Evolutionary conservation across 2,888 invertebrate species (phyloP), one percentile per base, ranked within the genome.

Genomic region (Volucella zonaria): DNA sequence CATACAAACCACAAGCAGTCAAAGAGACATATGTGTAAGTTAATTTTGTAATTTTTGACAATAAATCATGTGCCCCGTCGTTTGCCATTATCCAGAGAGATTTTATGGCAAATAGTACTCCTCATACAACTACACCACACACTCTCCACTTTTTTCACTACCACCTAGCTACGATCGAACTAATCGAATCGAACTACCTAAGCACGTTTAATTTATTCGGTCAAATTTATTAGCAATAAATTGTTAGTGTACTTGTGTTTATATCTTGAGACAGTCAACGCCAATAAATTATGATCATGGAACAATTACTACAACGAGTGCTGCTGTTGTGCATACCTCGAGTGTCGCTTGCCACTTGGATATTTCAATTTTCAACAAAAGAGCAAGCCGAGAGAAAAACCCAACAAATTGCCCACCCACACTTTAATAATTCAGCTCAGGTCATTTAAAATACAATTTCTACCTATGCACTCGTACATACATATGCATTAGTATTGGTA

Each of bases 151-250:
- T 31, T 6, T 31, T 6, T 6, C 31, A 6, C 31, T 31, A 31
- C 42, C 66, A 15, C 31, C 14, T 58, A 54, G 62, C 49, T 49
- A 73, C 67, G 18, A 42, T 31, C 45, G n/a, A n/a, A n/a, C 38
- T 2, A 42, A 38, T 49, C 71, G 56, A 62, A 74, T 80, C 67
- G 49, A 49, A 68, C 66, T 51, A 38, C 67, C 49, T 67, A 45
- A 76, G 61, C 82, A 79, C 70, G 54, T 66, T 66, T 83, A 83
- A 83, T 83, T 83, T 83, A 83, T 82, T 82, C 78, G 12, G 49
- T 18, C 43, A 61, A 77, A 76, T 73, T 73, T 82, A 82, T 79
- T 67, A 56, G 56, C 79, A 79, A 64, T 74, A 74, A 79, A 82
- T 78, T 61, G 52, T 23, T 54, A 45, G 11, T 61, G 68, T 67